A percentile compares a stretch with the other conserved stretches of the same genome.
These are phyloP conservation scores for Chrysoperla carnea DNA, from an alignment of 1,140 invertebrate species.

Conservation along the genomic window DNA sequence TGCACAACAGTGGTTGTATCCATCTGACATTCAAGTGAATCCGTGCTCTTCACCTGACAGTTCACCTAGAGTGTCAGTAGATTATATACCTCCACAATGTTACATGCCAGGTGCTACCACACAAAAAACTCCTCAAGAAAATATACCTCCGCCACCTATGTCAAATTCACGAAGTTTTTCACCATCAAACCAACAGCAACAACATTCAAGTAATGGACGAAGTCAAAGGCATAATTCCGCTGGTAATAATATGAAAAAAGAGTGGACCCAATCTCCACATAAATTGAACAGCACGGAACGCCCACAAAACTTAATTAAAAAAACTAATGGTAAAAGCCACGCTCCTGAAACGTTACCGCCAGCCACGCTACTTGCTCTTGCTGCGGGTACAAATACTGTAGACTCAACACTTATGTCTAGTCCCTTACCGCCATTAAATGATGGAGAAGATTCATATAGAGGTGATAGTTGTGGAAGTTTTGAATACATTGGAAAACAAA, in stretches of 20 bases:
- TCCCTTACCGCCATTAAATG: constrained; percentile 15
- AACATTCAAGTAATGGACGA: constrained; percentile 10
- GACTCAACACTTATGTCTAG: constrained; percentile 23
- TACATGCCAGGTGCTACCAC: constrained; percentile 10
- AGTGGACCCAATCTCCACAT: constrained; percentile 1
- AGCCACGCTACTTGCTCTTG: constrained; percentile 22
- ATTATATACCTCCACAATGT: constrained; percentile 26
- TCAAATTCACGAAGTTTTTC: constrained; percentile 10
- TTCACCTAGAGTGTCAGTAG: constrained; percentile 24
- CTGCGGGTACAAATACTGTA: constrained; percentile 18
- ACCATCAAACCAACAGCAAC: constrained; percentile 3
- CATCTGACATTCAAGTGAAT: constrained; percentile 37
- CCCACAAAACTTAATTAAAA: background rate
- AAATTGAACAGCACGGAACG: background rate
- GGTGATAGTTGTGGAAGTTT: constrained; percentile 44
- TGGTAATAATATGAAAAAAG: constrained; percentile 13
- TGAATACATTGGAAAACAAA: constrained; percentile 29
- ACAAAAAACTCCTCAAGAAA: constrained; percentile 3
- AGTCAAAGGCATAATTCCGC: constrained; percentile 12
- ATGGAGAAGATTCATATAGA: constrained; percentile 22
- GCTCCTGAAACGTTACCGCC: constrained; percentile 26
- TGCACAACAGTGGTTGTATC: constrained; percentile 35
- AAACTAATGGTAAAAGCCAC: constrained; percentile 10
- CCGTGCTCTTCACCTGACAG: constrained; percentile 26
- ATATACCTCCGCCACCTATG: constrained; percentile 1